Conservation (phyloP, 1,140 invertebrate species). For the Trichonephila clavipes region DNA sequence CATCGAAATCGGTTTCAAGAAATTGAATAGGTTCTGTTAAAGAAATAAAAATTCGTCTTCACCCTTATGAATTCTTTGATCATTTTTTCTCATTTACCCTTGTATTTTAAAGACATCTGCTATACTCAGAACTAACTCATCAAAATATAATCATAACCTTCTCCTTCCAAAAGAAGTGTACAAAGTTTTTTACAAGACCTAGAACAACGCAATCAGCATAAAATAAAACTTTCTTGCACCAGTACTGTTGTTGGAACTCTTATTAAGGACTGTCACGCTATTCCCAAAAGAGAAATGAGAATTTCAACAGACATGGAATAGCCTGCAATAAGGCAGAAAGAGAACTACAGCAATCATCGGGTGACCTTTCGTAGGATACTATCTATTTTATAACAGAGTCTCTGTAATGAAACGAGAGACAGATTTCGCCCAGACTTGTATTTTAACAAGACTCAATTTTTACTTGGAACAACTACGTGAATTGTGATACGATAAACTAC, state of each 20-base stretch:
- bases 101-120: background rate
- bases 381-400: background rate
- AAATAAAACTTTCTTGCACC: conserved; percentile 64
- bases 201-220: conserved; percentile 68
- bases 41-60: too few relatives aligned
- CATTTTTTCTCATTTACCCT: background rate
- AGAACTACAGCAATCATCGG: conserved; percentile 16
- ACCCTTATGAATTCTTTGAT: too few relatives aligned
- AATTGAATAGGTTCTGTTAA: too few relatives aligned
- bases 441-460: background rate
- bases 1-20: too few relatives aligned
- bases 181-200: conserved; percentile 52
- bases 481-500: background rate
- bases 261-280: conserved; percentile 70
- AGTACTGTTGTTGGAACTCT: conserved; percentile 6
- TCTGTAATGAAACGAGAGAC: background rate
- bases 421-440: background rate
- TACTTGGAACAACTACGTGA: background rate
- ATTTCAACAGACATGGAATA: background rate
- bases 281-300: background rate
- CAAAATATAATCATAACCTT: conserved; percentile 37
- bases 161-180: background rate
- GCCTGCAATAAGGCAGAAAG: background rate
- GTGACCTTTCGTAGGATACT: conserved; percentile 2
- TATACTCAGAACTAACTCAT: background rate